phyloP scores from a whole-genome alignment of 2,797 vertebrate genomes.

The Podarcis lilfordi region DNA sequence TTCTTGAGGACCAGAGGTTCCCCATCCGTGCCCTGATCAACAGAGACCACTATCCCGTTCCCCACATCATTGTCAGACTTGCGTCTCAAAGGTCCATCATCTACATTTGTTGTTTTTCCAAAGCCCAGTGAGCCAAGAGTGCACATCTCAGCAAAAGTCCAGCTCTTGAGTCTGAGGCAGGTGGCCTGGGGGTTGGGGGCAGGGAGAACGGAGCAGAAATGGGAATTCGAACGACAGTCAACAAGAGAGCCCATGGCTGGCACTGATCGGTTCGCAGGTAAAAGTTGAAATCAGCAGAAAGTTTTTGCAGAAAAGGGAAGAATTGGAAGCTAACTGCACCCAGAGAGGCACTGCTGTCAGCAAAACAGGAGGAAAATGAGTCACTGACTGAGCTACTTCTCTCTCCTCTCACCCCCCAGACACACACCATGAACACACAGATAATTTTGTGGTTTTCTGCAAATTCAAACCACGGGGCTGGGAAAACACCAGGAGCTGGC shows the following conservation, averaged over 20 bases:
- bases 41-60: neutral
- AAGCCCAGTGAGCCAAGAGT: neutral
- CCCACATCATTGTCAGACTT: neutral
- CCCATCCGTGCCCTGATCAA: neutral
- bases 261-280: neutral
- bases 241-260: neutral
- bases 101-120: neutral
- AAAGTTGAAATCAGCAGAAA: slow-evolving; percentile 22
- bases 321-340: slow-evolving; percentile 11
- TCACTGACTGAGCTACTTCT: neutral
- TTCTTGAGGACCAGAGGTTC: too few relatives aligned
- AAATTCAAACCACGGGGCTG: slow-evolving; percentile 33
- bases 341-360: neutral
- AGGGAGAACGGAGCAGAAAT: neutral
- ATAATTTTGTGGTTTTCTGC: slow-evolving; percentile 7
- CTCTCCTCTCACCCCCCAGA: neutral
- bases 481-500: neutral
- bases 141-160: neutral
- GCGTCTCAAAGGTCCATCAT: neutral
- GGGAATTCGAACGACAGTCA: neutral
- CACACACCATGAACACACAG: neutral
- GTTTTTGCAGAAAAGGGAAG: neutral
- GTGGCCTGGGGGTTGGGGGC: too few relatives aligned
- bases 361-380: slow-evolving; percentile 42
- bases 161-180: neutral